These are phyloP conservation scores for Microtus pennsylvanicus DNA, from an alignment of 2,113 vertebrate species.

Conservation along the genomic window DNA sequence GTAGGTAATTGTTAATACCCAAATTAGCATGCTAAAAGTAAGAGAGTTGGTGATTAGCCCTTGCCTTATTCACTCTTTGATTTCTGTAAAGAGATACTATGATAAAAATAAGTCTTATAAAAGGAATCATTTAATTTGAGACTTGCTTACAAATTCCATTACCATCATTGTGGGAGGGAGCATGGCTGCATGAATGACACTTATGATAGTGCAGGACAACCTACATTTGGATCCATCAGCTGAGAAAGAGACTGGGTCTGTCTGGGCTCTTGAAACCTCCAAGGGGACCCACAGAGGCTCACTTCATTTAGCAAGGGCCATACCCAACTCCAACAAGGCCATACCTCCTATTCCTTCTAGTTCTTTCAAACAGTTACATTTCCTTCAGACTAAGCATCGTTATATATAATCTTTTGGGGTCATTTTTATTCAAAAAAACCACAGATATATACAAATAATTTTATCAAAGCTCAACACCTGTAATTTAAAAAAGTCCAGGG, in stretches of 20 bases:
- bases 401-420: neutral
- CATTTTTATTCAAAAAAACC: neutral
- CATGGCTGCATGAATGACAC: neutral
- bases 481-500: neutral
- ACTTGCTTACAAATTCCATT: neutral
- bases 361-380: neutral
- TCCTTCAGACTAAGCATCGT: neutral
- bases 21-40: neutral
- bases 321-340: neutral
- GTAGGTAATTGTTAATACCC: neutral
- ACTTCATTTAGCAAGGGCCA: neutral
- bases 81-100: neutral
- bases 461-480: neutral
- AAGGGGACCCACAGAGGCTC: fast-evolving
- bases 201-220: neutral
- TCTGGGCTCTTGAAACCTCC: neutral
- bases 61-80: neutral
- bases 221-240: neutral
- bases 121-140: neutral
- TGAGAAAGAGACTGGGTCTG: neutral
- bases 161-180: neutral
- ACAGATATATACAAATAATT: neutral
- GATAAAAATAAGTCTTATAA: neutral
- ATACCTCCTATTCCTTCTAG: neutral
- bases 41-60: neutral